Evolutionary conservation across 1,140 invertebrate species (phyloP).

Genomic region (Drosophila nasuta): DNA sequence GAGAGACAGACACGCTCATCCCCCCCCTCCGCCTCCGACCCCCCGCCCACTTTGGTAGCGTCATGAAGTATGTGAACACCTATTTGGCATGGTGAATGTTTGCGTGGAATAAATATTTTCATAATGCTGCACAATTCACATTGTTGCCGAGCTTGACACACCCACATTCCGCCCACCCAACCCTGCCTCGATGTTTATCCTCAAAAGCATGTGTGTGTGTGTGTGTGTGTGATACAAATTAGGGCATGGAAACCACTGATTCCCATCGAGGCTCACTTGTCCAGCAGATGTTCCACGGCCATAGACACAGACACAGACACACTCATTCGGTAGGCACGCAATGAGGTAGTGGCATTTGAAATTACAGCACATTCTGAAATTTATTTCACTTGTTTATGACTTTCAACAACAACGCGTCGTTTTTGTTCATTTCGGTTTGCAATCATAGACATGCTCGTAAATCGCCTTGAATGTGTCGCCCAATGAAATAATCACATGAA

Average conservation of each 20-base stretch:
- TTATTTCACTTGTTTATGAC: slow-evolving; percentile 75
- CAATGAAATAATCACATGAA: slow-evolving; percentile 15
- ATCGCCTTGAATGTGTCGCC: slow-evolving; percentile 12
- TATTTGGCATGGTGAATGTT: slow-evolving; percentile 43
- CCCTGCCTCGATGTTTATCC: slow-evolving; percentile 30
- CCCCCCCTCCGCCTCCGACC: too few relatives aligned
- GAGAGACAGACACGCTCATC: slow-evolving; percentile 11
- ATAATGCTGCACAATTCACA: slow-evolving; percentile 70
- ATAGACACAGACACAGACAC: slow-evolving; percentile 12
- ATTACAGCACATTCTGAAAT: slow-evolving; percentile 71
- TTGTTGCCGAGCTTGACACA: slow-evolving; percentile 46
- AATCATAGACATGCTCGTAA: slow-evolving; percentile 28
- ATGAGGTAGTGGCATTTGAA: slow-evolving; percentile 56
- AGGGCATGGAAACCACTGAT: slow-evolving; percentile 64
- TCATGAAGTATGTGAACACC: slow-evolving; percentile 13
- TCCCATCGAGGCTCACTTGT: slow-evolving; percentile 27
- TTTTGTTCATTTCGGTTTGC: slow-evolving; percentile 15
- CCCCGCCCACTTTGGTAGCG: too few relatives aligned
- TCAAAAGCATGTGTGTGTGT: not conserved
- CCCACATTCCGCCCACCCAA: slow-evolving; percentile 20
- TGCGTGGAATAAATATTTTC: slow-evolving; percentile 79
- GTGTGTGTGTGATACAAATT: slow-evolving; percentile 53
- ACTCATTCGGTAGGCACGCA: slow-evolving; percentile 23
- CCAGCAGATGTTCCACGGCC: slow-evolving; percentile 41
- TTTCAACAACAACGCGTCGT: slow-evolving; percentile 46